phyloP scores from a whole-genome alignment of 2,888 invertebrate genomes.

The Autographa pulchrina region DNA sequence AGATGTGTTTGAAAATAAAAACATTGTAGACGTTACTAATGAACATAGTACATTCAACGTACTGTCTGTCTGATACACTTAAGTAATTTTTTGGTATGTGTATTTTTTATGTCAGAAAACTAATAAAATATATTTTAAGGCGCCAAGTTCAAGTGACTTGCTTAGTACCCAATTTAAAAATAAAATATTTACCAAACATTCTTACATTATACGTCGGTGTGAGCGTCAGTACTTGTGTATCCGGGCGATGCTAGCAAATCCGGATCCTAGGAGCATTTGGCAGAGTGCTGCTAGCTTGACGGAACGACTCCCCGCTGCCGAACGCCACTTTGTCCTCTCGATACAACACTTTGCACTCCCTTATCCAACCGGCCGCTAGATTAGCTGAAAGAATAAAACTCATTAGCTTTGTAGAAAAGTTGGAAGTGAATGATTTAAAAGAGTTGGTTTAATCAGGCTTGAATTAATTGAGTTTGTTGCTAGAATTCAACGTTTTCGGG shows the following conservation, averaged over 20 bases:
- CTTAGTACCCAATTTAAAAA: too few relatives aligned
- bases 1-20: too few relatives aligned
- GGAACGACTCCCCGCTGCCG: conserved; percentile 69
- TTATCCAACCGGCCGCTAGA: conserved; percentile 64
- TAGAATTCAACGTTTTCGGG: background rate
- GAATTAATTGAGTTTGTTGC: conserved; percentile 8
- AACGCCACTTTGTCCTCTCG: conserved; percentile 76
- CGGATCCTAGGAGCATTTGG: conserved; percentile 82
- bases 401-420: conserved; percentile 52
- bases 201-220: conserved; percentile 61
- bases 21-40: too few relatives aligned
- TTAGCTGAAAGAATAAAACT: conserved; percentile 55
- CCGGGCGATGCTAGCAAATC: conserved; percentile 78
- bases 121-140: background rate
- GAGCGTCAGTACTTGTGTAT: conserved; percentile 66
- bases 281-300: conserved; percentile 76
- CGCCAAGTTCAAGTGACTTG: too few relatives aligned
- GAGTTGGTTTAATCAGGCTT: conserved; percentile 20
- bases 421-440: conserved; percentile 19
- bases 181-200: background rate
- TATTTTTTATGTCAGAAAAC: too few relatives aligned
- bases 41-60: too few relatives aligned
- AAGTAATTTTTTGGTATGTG: too few relatives aligned
- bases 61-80: too few relatives aligned
- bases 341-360: conserved; percentile 85